Base-by-base conservation (phyloP, 2,797 vertebrate genomes). In the Sebastes hubbsi region DNA sequence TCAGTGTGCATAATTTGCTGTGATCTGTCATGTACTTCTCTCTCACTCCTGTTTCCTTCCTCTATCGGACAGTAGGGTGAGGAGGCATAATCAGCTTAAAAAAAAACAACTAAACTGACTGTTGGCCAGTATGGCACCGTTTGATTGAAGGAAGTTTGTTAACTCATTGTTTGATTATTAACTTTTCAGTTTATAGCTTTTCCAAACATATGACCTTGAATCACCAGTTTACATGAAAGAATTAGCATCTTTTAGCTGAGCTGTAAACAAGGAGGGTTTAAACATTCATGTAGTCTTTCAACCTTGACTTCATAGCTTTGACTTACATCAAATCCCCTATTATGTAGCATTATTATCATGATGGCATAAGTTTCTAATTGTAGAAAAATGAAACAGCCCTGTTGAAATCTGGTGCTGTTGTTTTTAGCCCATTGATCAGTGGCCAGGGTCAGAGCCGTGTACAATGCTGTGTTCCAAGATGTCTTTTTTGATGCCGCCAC, bases 41-140 rank as follows among this genome's bases (percentile, higher is more conserved):
- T 52, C 34, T 77, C 24, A 6, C 61, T 73, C 18, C 10, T 4
- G 27, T 73, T 92, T 89, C 88, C 92, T 91, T 89, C 90, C 91
- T 91, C 87, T 79, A 81, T 80, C 34, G 22, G 22, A 63, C 59
- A 76, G 32, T 12, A 10, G 6, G 29, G 80, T 38, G 9, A 59
- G 62, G 70, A 85, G 87, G 80, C 49, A 18, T 12, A 86, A 83
- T 61, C 29, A 36, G 22, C 14, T 34, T 54, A 2, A 55, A 20
- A 55, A 20, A 20, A 67, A 63, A 42, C 12, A 54, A 55, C 8
- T 56, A 25, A 65, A 38, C 9, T 55, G 20, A 38, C 10, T 49
- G 61, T 14, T 30, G 9, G 59, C 49, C 27, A 70, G 29, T 27
- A n/a, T 42, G 11, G 36, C 5, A 1, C 4, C 1, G 4, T 52